Evolutionary conservation across 2,888 invertebrate genomes (phyloP).

Genomic region (Tortrix viridana): DNA sequence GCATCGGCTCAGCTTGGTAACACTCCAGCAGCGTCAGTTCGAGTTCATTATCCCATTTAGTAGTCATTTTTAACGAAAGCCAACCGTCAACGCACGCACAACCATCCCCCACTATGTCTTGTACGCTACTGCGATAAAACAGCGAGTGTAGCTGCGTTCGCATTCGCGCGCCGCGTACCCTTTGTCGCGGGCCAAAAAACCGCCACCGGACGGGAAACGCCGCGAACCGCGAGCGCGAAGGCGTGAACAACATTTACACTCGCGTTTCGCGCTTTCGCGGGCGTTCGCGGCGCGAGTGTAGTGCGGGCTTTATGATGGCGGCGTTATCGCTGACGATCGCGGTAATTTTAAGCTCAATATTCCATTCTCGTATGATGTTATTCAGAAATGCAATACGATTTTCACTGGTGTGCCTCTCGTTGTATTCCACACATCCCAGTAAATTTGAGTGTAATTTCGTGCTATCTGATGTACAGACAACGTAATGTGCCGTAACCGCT

Average conservation of each 20-base stretch:
- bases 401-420: conserved; percentile 19
- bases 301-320: too few relatives aligned
- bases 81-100: conserved; percentile 12
- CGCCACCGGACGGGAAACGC: conserved; percentile 39
- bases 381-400: conserved; percentile 19
- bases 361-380: conserved; percentile 14
- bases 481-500: conserved; percentile 48
- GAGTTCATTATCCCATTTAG: conserved; percentile 18
- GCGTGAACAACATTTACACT: conserved; percentile 37
- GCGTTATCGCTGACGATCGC: conserved; percentile 15
- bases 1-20: conserved; percentile 27
- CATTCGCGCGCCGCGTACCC: conserved; percentile 10
- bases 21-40: conserved; percentile 26
- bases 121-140: background rate
- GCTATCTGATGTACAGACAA: background rate
- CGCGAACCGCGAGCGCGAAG: conserved; percentile 37
- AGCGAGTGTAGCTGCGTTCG: too few relatives aligned
- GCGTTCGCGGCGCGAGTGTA: conserved; percentile 17
- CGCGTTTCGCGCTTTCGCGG: conserved; percentile 29
- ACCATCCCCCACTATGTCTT: conserved; percentile 1
- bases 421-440: conserved; percentile 13
- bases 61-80: conserved; percentile 10
- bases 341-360: conserved; percentile 41
- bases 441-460: conserved; percentile 7
- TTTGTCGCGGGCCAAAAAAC: conserved; percentile 39